Conservation (phyloP, 1,140 invertebrate species). For the Eriosoma lanigerum region DNA sequence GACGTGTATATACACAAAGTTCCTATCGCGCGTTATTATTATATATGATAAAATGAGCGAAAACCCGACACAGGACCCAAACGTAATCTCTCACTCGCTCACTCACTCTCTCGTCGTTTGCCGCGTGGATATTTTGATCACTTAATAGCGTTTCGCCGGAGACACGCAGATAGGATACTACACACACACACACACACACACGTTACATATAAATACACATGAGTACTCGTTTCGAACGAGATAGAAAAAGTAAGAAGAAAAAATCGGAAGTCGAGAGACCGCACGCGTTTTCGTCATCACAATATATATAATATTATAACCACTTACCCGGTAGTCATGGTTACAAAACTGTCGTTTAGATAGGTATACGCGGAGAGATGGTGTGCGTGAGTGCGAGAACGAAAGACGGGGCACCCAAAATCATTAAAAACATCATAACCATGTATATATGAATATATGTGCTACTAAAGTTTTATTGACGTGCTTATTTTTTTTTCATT, state of each 20-base stretch:
- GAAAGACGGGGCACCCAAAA: slow-evolving; percentile 7
- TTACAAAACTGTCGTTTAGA: slow-evolving; percentile 47
- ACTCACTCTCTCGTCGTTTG: no score
- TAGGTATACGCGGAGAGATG: background rate
- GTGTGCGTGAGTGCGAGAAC: background rate
- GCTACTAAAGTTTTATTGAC: background rate
- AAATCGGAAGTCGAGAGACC: slow-evolving; percentile 31
- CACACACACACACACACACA: background rate
- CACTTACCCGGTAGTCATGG: slow-evolving; percentile 45
- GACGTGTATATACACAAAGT: no score
- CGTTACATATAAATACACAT: background rate
- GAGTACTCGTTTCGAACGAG: background rate
- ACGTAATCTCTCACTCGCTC: background rate
- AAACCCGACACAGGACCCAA: background rate
- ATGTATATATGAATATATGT: background rate
- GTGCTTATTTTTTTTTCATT: background rate
- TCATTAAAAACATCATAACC: slow-evolving; percentile 20
- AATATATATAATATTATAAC: slow-evolving; percentile 19
- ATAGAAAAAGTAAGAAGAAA: background rate
- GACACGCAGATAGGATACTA: background rate
- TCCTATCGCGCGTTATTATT: background rate
- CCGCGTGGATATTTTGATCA: background rate
- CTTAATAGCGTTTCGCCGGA: background rate
- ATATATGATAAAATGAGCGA: background rate
- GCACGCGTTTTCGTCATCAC: slow-evolving; percentile 2